Conservation (phyloP, 1,140 invertebrate species). For the Microvelia longipes region DNA sequence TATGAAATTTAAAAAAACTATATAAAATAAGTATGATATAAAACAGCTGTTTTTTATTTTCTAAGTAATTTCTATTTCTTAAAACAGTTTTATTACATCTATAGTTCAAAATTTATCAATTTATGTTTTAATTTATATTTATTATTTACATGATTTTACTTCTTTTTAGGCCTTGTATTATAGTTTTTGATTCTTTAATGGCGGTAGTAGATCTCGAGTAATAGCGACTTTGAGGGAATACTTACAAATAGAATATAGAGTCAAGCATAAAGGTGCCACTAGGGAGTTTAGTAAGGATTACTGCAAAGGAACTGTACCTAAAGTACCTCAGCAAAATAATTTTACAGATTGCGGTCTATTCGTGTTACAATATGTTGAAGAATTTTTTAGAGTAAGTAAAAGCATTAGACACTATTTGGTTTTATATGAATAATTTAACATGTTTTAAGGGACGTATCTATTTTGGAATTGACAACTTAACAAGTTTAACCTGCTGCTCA, state of each 20-base stretch:
- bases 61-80: too few relatives aligned
- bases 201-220: slow-evolving; percentile 62
- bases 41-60: too few relatives aligned
- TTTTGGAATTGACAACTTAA: not conserved
- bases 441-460: too few relatives aligned
- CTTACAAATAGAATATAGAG: slow-evolving; percentile 72
- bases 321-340: slow-evolving; percentile 92
- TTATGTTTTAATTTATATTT: too few relatives aligned
- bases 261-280: slow-evolving; percentile 44
- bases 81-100: too few relatives aligned
- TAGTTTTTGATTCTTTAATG: slow-evolving; percentile 86
- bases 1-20: too few relatives aligned
- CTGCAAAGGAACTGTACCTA: slow-evolving; percentile 66
- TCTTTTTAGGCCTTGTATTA: slow-evolving; percentile 64
- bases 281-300: slow-evolving; percentile 60
- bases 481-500: not conserved
- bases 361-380: slow-evolving; percentile 88
- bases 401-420: too few relatives aligned
- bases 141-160: too few relatives aligned
- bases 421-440: too few relatives aligned
- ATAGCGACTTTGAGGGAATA: slow-evolving; percentile 79
- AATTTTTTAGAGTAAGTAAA: slow-evolving; percentile 65
- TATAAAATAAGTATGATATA: too few relatives aligned
- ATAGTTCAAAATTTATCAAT: too few relatives aligned
- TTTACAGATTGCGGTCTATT: slow-evolving; percentile 93